Evolutionary conservation across 2,113 vertebrate genomes (phyloP).

Genomic region (Pangasianodon hypophthalmus): DNA sequence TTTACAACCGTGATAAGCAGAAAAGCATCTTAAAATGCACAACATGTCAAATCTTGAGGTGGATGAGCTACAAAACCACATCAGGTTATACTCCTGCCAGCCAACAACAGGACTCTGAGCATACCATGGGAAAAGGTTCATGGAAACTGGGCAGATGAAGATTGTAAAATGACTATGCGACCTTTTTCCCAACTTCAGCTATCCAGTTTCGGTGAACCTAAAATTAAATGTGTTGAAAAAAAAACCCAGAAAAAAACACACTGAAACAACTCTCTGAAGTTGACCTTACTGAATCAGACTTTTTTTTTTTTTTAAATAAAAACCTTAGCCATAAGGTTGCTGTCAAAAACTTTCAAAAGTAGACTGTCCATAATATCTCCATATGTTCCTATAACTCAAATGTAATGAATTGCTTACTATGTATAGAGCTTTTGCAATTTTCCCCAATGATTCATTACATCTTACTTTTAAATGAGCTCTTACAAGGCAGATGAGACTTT

Average conservation of each 20-base stretch:
- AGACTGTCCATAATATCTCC: conserved; percentile 53
- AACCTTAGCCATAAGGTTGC: not conserved
- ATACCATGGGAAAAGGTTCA: not conserved
- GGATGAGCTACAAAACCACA: not conserved
- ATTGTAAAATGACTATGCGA: not conserved
- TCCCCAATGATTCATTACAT: conserved; percentile 43
- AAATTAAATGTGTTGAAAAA: not conserved
- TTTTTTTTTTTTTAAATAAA: not conserved
- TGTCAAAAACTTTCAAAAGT: not conserved
- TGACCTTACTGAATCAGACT: not conserved
- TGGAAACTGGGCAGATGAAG: not conserved
- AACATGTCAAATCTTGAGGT: not conserved
- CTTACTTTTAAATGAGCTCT: conserved; percentile 60
- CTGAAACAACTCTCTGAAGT: not conserved
- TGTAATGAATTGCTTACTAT: conserved; percentile 58
- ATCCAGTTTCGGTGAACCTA: not conserved
- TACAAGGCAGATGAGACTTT: conserved; percentile 51
- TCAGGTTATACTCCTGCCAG: not conserved
- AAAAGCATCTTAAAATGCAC: not conserved
- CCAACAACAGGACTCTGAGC: not conserved
- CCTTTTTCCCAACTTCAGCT: not conserved
- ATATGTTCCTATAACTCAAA: conserved; percentile 60
- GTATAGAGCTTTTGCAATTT: conserved; percentile 56
- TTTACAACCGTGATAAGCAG: not conserved
- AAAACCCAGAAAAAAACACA: not conserved